phyloP scores from a whole-genome alignment of 2,113 vertebrate genomes.

The Lophius piscatorius region DNA sequence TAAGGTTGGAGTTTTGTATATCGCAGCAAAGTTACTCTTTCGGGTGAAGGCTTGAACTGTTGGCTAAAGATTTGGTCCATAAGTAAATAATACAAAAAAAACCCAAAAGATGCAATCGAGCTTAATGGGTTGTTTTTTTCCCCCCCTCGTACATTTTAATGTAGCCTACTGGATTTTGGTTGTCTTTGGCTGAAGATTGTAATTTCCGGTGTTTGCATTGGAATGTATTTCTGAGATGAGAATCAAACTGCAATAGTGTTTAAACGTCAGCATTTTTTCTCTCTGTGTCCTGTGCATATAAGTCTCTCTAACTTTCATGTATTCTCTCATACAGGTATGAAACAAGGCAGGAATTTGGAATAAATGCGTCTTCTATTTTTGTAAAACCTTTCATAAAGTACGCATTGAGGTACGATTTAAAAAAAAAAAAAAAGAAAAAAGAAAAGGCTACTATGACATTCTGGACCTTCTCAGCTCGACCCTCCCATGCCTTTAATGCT shows the following conservation, averaged over 20 bases:
- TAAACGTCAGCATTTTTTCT: constrained; percentile 30
- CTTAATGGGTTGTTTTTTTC: constrained; percentile 29
- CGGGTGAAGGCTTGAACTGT: constrained; percentile 53
- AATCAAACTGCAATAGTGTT: constrained; percentile 50
- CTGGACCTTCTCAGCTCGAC: constrained; percentile 31
- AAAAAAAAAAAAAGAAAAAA: too few relatives aligned
- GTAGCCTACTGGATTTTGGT: constrained; percentile 41
- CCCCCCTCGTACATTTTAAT: constrained; percentile 32
- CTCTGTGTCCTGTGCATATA: constrained; percentile 54
- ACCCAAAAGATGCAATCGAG: background rate
- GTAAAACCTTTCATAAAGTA: constrained; percentile 44
- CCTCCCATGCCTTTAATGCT: constrained; percentile 71
- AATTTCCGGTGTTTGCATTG: constrained; percentile 30
- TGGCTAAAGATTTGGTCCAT: constrained; percentile 30
- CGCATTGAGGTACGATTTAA: constrained; percentile 42
- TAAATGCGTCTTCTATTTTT: constrained; percentile 66
- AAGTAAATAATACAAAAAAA: constrained; percentile 5
- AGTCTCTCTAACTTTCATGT: constrained; percentile 64
- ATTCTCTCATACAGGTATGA: constrained; percentile 56
- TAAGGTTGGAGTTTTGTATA: constrained; percentile 54
- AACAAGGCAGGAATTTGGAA: constrained; percentile 64
- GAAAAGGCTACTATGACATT: constrained; percentile 26
- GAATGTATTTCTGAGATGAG: constrained; percentile 28
- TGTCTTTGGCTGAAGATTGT: constrained; percentile 43
- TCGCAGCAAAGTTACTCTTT: constrained; percentile 44